Evolutionary conservation across 2,113 vertebrate species (phyloP).

Genomic region (Pimephales promelas): DNA sequence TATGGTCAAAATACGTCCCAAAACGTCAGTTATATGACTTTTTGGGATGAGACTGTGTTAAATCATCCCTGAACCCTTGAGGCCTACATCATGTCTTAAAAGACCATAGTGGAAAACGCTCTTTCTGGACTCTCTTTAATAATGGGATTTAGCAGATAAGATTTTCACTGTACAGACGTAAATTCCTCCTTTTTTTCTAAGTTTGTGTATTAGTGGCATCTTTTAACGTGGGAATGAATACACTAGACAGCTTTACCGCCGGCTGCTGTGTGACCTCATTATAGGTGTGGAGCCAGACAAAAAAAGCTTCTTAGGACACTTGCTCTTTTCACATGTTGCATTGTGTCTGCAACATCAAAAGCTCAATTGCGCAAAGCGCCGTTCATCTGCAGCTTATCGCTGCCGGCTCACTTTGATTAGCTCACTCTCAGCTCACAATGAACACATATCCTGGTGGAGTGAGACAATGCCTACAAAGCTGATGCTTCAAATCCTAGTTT

Average conservation of each 20-base stretch:
- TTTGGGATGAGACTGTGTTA: no score
- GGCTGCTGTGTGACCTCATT: constrained; percentile 65
- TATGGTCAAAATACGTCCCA: no score
- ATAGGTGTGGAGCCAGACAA: constrained; percentile 72
- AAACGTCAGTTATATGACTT: no score
- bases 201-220: constrained; percentile 5
- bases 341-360: constrained; percentile 75
- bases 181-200: background rate
- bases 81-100: background rate
- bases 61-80: background rate
- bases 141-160: background rate
- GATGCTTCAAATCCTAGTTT: constrained; percentile 73
- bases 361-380: constrained; percentile 68
- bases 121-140: background rate
- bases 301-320: constrained; percentile 73
- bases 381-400: constrained; percentile 72
- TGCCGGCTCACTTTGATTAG: constrained; percentile 74
- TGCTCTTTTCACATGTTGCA: constrained; percentile 77
- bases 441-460: constrained; percentile 69
- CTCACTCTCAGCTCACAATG: constrained; percentile 72
- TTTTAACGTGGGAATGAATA: constrained; percentile 8
- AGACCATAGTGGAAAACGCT: background rate
- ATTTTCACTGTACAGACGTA: no score
- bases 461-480: constrained; percentile 75
- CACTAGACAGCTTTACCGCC: constrained; percentile 30